A percentile compares a stretch with the other conserved stretches of the same genome.
Evolutionary conservation across 2,113 vertebrate genomes (phyloP).

Genomic region (Dinomys branickii): DNA sequence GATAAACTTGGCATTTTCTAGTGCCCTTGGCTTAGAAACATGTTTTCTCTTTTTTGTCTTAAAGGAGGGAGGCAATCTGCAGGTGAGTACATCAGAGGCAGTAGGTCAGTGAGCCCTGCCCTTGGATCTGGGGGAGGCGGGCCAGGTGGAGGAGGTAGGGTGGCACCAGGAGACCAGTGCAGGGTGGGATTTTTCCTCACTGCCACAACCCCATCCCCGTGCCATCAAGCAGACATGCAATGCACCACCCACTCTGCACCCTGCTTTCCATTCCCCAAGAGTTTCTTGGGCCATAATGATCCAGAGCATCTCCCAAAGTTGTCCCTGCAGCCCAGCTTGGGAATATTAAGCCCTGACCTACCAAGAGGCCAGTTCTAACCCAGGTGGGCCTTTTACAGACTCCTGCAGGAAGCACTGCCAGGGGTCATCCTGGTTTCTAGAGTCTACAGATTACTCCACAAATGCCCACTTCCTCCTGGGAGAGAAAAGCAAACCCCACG

Average conservation of each 20-base stretch:
- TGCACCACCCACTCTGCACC: no score
- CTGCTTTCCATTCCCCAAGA: background rate
- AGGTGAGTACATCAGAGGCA: background rate
- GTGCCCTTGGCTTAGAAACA: background rate
- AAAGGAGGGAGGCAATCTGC: background rate
- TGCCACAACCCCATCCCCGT: no score
- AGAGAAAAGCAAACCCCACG: background rate
- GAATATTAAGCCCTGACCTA: background rate
- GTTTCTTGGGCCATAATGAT: background rate
- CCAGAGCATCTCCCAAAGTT: background rate
- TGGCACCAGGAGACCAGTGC: rapidly evolving
- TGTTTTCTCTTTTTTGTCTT: background rate
- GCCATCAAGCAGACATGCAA: background rate
- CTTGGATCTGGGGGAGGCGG: background rate
- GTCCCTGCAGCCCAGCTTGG: background rate
- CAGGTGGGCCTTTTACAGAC: background rate
- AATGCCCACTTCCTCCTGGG: background rate
- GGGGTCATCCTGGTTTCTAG: background rate
- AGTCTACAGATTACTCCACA: background rate
- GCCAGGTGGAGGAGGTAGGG: background rate
- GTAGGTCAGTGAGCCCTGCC: background rate
- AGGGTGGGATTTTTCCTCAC: background rate
- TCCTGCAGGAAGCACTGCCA: background rate
- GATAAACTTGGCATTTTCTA: background rate
- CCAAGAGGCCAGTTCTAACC: background rate